Evolutionary conservation across 2,797 vertebrate genomes (phyloP).

Genomic region (Aldrovandia affinis): DNA sequence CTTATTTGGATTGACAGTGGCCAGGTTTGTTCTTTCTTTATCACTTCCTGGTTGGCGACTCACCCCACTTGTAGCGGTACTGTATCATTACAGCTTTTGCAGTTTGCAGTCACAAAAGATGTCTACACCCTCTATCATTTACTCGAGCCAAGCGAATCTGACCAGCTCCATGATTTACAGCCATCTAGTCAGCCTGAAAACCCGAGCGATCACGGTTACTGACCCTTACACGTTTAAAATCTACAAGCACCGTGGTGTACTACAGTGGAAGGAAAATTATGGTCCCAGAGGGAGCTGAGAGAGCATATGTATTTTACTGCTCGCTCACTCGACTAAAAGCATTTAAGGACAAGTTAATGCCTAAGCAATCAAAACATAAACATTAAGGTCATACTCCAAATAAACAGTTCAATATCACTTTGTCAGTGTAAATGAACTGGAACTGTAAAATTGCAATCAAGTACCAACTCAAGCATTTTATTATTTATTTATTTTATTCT

Average conservation of each 20-base stretch:
- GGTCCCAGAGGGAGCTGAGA: not conserved
- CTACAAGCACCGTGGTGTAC: not conserved
- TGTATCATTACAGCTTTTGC: constrained; percentile 47
- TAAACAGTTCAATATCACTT: not conserved
- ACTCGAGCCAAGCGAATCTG: constrained; percentile 31
- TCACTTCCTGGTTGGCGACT: constrained; percentile 64
- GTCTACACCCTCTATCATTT: constrained; percentile 53
- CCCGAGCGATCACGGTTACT: not conserved
- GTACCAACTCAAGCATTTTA: not conserved
- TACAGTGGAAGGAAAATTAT: not conserved
- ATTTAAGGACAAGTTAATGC: constrained; percentile 23
- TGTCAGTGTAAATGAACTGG: not conserved
- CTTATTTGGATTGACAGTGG: constrained; percentile 62
- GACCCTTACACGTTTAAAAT: not conserved
- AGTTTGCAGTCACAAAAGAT: constrained; percentile 34
- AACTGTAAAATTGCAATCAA: constrained; percentile 16
- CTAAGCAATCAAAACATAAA: constrained; percentile 21
- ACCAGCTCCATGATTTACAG: constrained; percentile 26
- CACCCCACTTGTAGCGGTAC: constrained; percentile 45
- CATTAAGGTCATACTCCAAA: constrained; percentile 16
- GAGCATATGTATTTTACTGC: constrained; percentile 19
- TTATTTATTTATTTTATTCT: not conserved
- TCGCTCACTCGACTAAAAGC: constrained; percentile 6
- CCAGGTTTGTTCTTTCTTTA: constrained; percentile 58
- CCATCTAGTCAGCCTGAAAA: not conserved